These are phyloP conservation scores for Bolborhynchus lineola DNA, from an alignment of 2,113 vertebrate genomes.

Conservation along the genomic window DNA sequence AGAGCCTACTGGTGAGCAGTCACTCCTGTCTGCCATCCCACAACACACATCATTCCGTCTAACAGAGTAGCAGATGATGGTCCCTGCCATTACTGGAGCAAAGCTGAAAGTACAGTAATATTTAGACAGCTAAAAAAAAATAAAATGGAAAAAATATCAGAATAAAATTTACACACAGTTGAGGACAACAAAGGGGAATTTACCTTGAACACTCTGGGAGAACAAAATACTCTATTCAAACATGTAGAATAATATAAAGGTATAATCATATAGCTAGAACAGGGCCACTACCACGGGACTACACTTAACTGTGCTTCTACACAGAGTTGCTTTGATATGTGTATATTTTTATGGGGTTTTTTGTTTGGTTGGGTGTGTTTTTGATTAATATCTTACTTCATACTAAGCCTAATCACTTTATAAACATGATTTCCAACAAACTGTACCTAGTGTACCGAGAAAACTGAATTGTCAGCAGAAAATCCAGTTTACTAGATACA, in stretches of 20 bases:
- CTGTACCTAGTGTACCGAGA: background rate
- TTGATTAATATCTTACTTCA: background rate
- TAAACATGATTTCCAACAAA: background rate
- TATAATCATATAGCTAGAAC: background rate
- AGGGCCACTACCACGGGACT: background rate
- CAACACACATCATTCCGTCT: accelerated
- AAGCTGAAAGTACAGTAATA: background rate
- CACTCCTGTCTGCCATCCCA: background rate
- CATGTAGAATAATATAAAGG: background rate
- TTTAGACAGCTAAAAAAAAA: background rate
- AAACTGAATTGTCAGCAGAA: background rate
- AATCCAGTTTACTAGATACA: background rate
- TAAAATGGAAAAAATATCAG: background rate
- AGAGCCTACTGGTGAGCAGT: background rate
- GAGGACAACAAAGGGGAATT: background rate
- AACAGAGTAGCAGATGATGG: background rate
- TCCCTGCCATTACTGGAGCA: background rate
- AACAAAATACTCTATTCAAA: background rate
- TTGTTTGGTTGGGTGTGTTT: background rate
- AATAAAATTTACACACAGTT: background rate
- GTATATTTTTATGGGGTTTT: background rate
- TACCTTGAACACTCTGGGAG: background rate
- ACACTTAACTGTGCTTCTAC: background rate
- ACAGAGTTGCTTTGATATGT: background rate
- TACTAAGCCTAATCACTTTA: background rate